Percentiles rank a stretch among this genome's conserved stretches.
These are phyloP conservation scores for Rhizoglyphus robini DNA, from an alignment of 1,140 invertebrate genomes.

Conservation along the genomic window DNA sequence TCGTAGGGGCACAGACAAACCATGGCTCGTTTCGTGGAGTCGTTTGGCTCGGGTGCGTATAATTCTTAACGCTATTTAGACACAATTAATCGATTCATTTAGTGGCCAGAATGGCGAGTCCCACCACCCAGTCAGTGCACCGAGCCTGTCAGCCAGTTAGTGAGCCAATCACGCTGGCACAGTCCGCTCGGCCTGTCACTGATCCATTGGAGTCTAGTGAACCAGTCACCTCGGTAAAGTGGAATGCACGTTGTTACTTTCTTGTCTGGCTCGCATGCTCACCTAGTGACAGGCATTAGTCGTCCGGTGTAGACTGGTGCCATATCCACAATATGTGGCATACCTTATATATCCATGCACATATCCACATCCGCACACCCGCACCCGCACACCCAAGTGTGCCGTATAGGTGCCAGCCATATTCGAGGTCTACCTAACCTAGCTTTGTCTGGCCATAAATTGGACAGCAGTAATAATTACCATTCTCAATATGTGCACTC, in stretches of 20 bases:
- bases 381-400: no score
- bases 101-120: not conserved
- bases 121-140: not conserved
- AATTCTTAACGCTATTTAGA: constrained; percentile 6
- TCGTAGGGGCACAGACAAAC: not conserved
- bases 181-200: not conserved
- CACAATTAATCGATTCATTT: constrained; percentile 11
- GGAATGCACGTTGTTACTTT: not conserved
- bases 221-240: not conserved
- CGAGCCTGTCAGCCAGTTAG: not conserved
- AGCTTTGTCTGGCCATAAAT: not conserved
- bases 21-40: no score
- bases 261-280: not conserved
- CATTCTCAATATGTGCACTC: not conserved
- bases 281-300: no score
- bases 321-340: no score
- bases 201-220: not conserved
- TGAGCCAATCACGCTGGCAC: not conserved
- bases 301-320: no score
- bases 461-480: not conserved
- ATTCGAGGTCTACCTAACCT: not conserved
- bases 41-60: no score
- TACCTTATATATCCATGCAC: no score
- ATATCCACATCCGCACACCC: no score
- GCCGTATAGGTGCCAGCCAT: not conserved